Conservation (phyloP, 35 echinoderm and acorn worm genomes). For the Eucidaris tribuloides region DNA sequence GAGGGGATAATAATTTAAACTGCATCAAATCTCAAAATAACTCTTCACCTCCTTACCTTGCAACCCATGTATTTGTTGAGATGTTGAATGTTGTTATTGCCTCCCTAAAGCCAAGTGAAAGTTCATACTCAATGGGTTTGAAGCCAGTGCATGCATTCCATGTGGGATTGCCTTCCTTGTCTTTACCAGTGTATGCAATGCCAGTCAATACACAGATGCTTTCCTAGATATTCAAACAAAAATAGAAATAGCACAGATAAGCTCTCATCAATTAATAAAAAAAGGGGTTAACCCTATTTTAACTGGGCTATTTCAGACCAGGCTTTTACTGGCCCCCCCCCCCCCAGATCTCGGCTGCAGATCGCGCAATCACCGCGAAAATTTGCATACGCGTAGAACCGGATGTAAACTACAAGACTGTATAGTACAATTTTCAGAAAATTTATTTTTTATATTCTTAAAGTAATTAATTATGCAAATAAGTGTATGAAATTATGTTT, state of each 20-base stretch:
- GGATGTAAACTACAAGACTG: too few relatives aligned
- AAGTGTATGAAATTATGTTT: too few relatives aligned
- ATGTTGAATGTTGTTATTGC: slow-evolving; percentile 65
- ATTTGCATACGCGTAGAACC: too few relatives aligned
- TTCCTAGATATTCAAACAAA: slow-evolving; percentile 55
- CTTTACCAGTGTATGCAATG: slow-evolving; percentile 74
- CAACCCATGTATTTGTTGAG: slow-evolving; percentile 82
- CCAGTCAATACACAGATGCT: slow-evolving; percentile 72
- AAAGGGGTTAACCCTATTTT: too few relatives aligned
- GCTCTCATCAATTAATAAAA: too few relatives aligned
- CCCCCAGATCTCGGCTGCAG: too few relatives aligned
- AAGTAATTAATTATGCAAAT: too few relatives aligned
- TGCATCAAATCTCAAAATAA: not conserved
- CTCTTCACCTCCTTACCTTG: slow-evolving; percentile 56
- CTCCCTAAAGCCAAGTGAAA: slow-evolving; percentile 19
- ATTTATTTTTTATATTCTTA: not conserved
- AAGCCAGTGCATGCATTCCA: slow-evolving; percentile 65
- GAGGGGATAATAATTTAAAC: too few relatives aligned
- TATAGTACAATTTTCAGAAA: not conserved
- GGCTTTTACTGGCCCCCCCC: too few relatives aligned
- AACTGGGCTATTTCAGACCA: too few relatives aligned
- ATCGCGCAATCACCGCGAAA: too few relatives aligned
- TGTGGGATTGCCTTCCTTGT: slow-evolving; percentile 60
- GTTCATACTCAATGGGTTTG: slow-evolving; percentile 23
- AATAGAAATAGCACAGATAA: too few relatives aligned